Percentiles rank a stretch among this genome's conserved stretches.
Conservation (phyloP, 2,888 invertebrate species). For the Automeris io region DNA sequence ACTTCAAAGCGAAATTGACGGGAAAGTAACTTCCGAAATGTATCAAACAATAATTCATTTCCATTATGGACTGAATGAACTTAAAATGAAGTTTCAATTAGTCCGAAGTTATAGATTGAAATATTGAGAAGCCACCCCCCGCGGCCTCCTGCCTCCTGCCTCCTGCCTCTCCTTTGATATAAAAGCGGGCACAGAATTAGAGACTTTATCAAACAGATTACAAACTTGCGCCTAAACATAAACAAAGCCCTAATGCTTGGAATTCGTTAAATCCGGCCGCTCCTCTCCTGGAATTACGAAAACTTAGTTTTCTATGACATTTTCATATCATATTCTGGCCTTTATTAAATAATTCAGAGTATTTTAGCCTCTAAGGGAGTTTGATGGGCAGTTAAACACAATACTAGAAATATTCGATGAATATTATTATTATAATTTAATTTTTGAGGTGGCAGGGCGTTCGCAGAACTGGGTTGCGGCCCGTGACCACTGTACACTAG, state of each 20-base stretch:
- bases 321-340: background rate
- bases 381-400: too few species aligned
- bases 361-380: too few species aligned
- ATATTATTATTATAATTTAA: too few species aligned
- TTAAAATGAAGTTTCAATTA: background rate
- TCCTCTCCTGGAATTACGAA: background rate
- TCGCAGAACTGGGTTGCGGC: too few species aligned
- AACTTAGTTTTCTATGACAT: background rate
- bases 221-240: background rate
- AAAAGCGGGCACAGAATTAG: background rate
- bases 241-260: background rate
- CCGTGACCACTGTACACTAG: too few species aligned
- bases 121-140: background rate
- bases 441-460: too few species aligned
- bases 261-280: conserved; percentile 3
- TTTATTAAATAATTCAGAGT: too few species aligned
- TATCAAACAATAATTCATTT: background rate
- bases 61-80: background rate
- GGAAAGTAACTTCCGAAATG: too few species aligned
- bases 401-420: too few species aligned
- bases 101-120: background rate
- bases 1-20: too few species aligned
- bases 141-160: too few species aligned
- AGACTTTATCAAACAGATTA: conserved; percentile 1
- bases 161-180: background rate